Evolutionary conservation across 2,888 invertebrate genomes (phyloP).

Genomic region (Scaptomyza tumidula): DNA sequence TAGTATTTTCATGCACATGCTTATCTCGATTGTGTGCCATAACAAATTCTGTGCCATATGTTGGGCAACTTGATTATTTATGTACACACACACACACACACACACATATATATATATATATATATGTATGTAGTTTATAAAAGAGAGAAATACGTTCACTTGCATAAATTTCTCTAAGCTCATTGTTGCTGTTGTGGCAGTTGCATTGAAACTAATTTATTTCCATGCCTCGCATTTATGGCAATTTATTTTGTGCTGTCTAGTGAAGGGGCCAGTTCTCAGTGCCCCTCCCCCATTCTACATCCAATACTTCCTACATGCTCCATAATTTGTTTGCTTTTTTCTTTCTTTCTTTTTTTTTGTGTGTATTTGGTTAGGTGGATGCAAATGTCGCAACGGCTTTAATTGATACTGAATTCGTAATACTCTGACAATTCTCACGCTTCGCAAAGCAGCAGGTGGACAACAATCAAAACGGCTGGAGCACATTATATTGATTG

Average conservation of each 20-base stretch:
- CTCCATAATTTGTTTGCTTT: slow-evolving; percentile 30
- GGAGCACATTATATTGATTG: background rate
- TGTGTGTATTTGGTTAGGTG: slow-evolving; percentile 25
- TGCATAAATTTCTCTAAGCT: slow-evolving; percentile 64
- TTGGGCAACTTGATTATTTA: slow-evolving; percentile 21
- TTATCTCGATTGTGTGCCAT: slow-evolving; percentile 26
- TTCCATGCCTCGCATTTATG: slow-evolving; percentile 70
- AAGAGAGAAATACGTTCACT: slow-evolving; percentile 62
- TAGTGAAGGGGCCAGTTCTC: slow-evolving; percentile 39
- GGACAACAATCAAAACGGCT: slow-evolving; percentile 24
- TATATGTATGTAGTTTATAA: slow-evolving; percentile 10
- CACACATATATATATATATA: no score
- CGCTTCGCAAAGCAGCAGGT: slow-evolving; percentile 47
- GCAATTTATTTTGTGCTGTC: slow-evolving; percentile 72
- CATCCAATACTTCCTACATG: background rate
- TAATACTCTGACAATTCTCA: slow-evolving; percentile 41
- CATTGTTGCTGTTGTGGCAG: slow-evolving; percentile 42
- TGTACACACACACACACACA: background rate
- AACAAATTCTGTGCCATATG: slow-evolving; percentile 54
- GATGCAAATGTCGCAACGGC: slow-evolving; percentile 46
- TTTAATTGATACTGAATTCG: slow-evolving; percentile 45
- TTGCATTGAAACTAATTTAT: slow-evolving; percentile 80
- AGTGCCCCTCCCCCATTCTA: slow-evolving; percentile 25
- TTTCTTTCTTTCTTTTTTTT: slow-evolving; percentile 4
- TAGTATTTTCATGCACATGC: slow-evolving; percentile 27